Conservation (phyloP, 2,113 vertebrate species). For the Entosphenus tridentatus region DNA sequence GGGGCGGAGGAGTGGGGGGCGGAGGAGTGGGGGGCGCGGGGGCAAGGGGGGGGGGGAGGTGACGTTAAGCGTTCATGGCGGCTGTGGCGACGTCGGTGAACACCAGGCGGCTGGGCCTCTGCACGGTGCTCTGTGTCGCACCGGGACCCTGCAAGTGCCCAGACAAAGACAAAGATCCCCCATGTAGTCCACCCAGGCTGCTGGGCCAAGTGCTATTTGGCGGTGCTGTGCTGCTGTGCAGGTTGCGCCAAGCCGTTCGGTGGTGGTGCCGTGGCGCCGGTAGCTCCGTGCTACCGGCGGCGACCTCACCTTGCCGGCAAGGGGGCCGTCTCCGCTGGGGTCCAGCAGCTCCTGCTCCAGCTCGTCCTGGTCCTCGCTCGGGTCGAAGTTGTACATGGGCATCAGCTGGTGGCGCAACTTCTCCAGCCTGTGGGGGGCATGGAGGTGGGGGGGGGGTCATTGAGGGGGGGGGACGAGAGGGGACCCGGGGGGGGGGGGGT, state of each 20-base stretch:
- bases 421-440: constrained; percentile 42
- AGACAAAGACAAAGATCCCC: constrained; percentile 11
- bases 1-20: too few species aligned
- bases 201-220: too few species aligned
- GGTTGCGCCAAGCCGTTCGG: background rate
- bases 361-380: constrained; percentile 81
- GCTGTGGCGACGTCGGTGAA: constrained; percentile 81
- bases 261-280: background rate
- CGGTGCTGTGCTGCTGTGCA: background rate
- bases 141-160: constrained; percentile 33
- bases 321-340: constrained; percentile 41
- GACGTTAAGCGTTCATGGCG: constrained; percentile 20
- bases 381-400: constrained; percentile 98
- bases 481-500: too few species aligned
- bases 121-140: constrained; percentile 43
- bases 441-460: too few species aligned
- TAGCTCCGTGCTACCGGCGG: background rate
- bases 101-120: constrained; percentile 76
- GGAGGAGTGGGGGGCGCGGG: too few species aligned
- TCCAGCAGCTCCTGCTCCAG: constrained; percentile 88
- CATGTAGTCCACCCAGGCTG: too few species aligned
- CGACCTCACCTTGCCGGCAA: constrained; percentile 27
- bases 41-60: too few species aligned
- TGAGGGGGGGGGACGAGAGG: too few species aligned
- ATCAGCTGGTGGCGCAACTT: constrained; percentile 89